Base-by-base conservation (phyloP, 2,797 vertebrate species). In the Leuciscus waleckii region DNA sequence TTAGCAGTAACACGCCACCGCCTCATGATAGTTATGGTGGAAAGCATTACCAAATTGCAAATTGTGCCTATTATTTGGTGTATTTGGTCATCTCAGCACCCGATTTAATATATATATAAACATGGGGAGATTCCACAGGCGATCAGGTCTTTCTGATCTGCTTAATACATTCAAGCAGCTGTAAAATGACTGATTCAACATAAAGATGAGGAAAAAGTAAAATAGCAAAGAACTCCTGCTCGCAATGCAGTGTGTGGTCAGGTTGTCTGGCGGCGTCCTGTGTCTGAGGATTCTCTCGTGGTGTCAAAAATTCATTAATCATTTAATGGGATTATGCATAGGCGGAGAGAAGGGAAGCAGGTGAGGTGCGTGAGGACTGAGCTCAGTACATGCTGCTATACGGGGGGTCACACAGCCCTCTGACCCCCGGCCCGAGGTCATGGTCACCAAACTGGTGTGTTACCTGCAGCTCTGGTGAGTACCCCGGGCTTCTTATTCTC, bases 381-480 rank as follows among this genome's bases (percentile, higher is more conserved):
- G 21, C 4, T 58, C 49, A 35, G 37, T 29, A 16, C 39, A 68
- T 41, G 58, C 29, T 78, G 41, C 41, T 0, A 10, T 26, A 32
- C 43, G 37, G 73, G 68, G 54, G 54, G 49, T 76, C 46, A 29
- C 37, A 54, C 35, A 14, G 68, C 54, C 68, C 41, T 39, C 77
- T 61, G 78, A 79, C 56, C 84, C 56, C 56, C 41, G 49, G 85
- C 89, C 46, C 17, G 5, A 93, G 93, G 92, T 96, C 1, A 91
- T 94, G 78, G 91, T 93, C 71, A 91, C 92, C 68, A 94, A 92
- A 89, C 90, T 96, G 84, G 92, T 90, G 58, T 93, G 92, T 68
- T 92, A 93, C 90, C 87, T 93, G 82, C 93, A 93, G 87, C 89
- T 93, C 87, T 93, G 96, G 95, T 97, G 95, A 95, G 94, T 67